Percentiles rank a stretch among this genome's conserved stretches.
These are phyloP conservation scores for Whitmania pigra DNA, from an alignment of 1,140 invertebrate species.

Conservation along the genomic window DNA sequence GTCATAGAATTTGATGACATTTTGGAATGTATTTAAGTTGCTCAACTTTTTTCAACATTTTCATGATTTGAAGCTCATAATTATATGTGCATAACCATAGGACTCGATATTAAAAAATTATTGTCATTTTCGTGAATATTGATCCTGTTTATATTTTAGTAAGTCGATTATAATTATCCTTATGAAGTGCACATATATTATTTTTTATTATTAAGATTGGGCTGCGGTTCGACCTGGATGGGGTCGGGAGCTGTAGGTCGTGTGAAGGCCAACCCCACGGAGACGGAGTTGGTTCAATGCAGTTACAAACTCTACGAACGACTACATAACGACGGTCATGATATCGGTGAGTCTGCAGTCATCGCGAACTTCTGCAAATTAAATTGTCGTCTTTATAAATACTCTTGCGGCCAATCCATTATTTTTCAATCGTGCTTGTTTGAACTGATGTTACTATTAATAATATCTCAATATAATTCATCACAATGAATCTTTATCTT, in stretches of 20 bases:
- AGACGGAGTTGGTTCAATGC: constrained; percentile 67
- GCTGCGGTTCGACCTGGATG: constrained; percentile 70
- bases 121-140: background rate
- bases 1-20: background rate
- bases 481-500: too few relatives aligned
- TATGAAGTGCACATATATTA: background rate
- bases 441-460: too few relatives aligned
- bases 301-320: constrained; percentile 71
- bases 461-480: too few relatives aligned
- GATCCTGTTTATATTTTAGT: background rate
- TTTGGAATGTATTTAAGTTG: background rate
- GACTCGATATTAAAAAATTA: background rate
- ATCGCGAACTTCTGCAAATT: too few relatives aligned
- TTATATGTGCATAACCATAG: background rate
- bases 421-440: too few relatives aligned
- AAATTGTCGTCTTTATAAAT: too few relatives aligned
- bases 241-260: constrained; percentile 70
- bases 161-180: background rate
- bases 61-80: background rate
- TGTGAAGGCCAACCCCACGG: constrained; percentile 64
- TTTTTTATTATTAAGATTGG: constrained; percentile 50
- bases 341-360: constrained; percentile 46
- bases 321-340: constrained; percentile 59
- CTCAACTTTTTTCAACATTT: background rate
- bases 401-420: too few relatives aligned